Conservation (phyloP, 2,797 vertebrate genomes). For the Echeneis naucrates region DNA sequence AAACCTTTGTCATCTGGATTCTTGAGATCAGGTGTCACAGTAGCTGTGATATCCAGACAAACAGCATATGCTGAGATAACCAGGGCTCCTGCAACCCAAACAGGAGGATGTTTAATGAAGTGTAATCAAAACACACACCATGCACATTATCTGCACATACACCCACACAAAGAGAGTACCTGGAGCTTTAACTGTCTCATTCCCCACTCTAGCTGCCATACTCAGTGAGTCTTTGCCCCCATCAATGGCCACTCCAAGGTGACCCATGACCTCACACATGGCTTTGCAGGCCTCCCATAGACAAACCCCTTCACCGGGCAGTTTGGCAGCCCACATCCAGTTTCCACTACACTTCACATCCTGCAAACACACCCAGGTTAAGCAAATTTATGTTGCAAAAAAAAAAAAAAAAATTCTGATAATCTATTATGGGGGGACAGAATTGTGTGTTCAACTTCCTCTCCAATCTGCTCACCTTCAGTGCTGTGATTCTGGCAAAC, state of each 20-base stretch:
- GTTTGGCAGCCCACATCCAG: constrained; percentile 97
- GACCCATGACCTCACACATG: constrained; percentile 89
- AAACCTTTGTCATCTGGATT: constrained; percentile 88
- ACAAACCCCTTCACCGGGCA: constrained; percentile 88
- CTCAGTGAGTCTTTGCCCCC: constrained; percentile 96
- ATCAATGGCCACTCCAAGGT: constrained; percentile 91
- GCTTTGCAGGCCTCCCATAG: constrained; percentile 89
- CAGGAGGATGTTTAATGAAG: neutral
- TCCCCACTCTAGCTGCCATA: constrained; percentile 92
- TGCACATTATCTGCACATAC: no score
- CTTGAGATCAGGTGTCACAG: constrained; percentile 93
- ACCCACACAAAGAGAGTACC: constrained; percentile 74
- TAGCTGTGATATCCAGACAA: constrained; percentile 93
- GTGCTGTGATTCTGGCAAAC: constrained; percentile 89
- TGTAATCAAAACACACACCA: neutral
- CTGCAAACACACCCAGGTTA: constrained; percentile 68
- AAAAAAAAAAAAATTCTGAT: neutral
- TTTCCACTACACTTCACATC: constrained; percentile 96
- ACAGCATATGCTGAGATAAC: constrained; percentile 94
- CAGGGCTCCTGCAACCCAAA: constrained; percentile 85
- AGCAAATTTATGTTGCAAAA: neutral
- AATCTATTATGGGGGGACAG: neutral
- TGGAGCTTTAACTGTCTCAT: constrained; percentile 90
- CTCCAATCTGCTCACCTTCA: constrained; percentile 79
- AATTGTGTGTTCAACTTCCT: neutral